Evolutionary conservation across 2,113 vertebrate genomes (phyloP), one percentile per base, ranked within the genome.

Genomic region (Struthidea cinerea): DNA sequence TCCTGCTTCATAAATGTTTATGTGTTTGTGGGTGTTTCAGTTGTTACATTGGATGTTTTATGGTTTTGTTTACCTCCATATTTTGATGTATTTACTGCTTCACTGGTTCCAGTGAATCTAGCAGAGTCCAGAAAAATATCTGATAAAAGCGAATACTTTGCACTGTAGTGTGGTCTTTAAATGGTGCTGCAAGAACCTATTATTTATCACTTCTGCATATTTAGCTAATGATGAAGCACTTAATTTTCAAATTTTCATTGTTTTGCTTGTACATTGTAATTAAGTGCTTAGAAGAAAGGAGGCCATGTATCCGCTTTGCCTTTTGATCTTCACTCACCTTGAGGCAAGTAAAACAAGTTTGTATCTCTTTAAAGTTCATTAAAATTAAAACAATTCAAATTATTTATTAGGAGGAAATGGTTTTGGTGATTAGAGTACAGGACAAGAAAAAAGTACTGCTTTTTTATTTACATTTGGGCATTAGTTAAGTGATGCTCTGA

Each of bases 1-100:
- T 68, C 47, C 75, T 46, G 35, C 55, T 93, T 96, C 83, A 96
- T 96, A 96, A 95, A 97, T 97, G 96, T 97, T 93, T 90, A 96
- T 89, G 39, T 49, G 87, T 92, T 89, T 18, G 2, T 92, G 83
- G 87, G 64, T 95, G 87, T 95, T 94, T 81, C 53, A 17, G 30
- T 67, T 96, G 90, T 95, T 68, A 0, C 3, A 1, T 10, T 74
- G 52, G 67, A 47, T 95, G 70, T 79, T 97, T 96, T 97, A 97
- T 60, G 64, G 84, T 76, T 97, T 95, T 97, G 96, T 97, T 97
- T 97, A 93, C 96, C 56, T 94, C 83, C 10, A 23, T 64, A 55
- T 90, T 83, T 94, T 95, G 97, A 96, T 88, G 37, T 96, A 96
- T 97, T 97, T 97, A 97, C 92, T 81, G 64, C 90, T 96, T 94